A percentile compares a stretch with the other conserved stretches of the same genome.
phyloP scores from a whole-genome alignment of 2,888 invertebrate species.

The Podabrus alpinus region DNA sequence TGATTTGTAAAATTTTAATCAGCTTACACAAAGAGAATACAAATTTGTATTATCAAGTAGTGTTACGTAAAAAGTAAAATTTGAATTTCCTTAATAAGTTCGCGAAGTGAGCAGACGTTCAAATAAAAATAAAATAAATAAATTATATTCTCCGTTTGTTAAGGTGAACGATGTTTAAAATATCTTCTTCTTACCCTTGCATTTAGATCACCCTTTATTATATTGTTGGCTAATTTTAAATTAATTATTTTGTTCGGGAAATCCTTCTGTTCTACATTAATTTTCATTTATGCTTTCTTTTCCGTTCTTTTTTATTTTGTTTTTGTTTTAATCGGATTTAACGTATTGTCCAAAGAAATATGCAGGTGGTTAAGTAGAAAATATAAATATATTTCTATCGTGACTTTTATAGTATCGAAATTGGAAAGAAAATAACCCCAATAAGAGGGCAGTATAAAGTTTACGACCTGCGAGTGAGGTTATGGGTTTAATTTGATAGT shows the following conservation, averaged over 20 bases:
- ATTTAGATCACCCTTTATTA: not conserved
- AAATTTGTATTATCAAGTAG: not conserved
- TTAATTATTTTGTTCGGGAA: not conserved
- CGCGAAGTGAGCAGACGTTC: not conserved
- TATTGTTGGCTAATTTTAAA: not conserved
- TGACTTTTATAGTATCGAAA: constrained; percentile 44
- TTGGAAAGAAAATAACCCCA: constrained; percentile 41
- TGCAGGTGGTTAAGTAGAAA: not conserved
- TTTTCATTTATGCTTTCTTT: not conserved
- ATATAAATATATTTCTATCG: constrained; percentile 20
- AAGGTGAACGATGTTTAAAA: no score
- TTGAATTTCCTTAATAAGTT: not conserved
- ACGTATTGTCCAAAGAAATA: not conserved
- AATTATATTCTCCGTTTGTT: not conserved
- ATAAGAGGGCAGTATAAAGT: constrained; percentile 41
- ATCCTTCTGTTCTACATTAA: not conserved
- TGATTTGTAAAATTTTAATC: not conserved
- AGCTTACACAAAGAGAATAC: not conserved
- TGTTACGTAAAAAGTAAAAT: not conserved
- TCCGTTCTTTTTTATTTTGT: not conserved
- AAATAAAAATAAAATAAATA: not conserved
- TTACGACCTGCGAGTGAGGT: constrained; percentile 39
- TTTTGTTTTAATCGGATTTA: not conserved
- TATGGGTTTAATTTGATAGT: constrained; percentile 29
- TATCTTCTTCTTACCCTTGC: not conserved